Evolutionary conservation across 2,888 invertebrate genomes (phyloP).

Genomic region (Stratiomys singularior): DNA sequence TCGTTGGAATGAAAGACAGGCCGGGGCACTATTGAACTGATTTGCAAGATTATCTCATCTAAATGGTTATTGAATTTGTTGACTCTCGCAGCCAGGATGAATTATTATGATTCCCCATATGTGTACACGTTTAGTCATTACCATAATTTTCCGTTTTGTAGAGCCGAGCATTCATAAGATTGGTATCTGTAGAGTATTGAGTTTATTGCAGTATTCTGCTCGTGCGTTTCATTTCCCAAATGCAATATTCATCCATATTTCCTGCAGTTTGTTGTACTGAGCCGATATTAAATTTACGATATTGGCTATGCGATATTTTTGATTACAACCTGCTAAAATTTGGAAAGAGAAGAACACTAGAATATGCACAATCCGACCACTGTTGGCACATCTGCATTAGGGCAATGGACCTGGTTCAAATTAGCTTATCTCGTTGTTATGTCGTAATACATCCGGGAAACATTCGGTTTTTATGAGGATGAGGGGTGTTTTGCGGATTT

Average conservation of each 20-base stretch:
- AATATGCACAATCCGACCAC: not conserved
- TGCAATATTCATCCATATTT: conserved; percentile 3
- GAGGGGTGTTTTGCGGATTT: conserved; percentile 1
- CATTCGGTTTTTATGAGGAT: not conserved
- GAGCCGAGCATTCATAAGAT: conserved; percentile 26
- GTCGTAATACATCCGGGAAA: conserved; percentile 25
- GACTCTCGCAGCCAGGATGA: not conserved
- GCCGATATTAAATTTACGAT: conserved; percentile 39
- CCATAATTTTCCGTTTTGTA: conserved; percentile 39
- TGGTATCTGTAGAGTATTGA: conserved; percentile 17
- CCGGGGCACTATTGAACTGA: not conserved
- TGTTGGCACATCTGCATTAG: conserved; percentile 42
- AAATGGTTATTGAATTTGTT: conserved; percentile 46
- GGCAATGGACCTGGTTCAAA: conserved; percentile 18
- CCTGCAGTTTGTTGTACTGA: not conserved
- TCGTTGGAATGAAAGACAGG: conserved; percentile 18
- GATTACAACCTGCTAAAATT: not conserved
- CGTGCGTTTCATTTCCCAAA: not conserved
- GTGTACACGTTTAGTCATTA: not conserved
- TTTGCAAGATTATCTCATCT: conserved; percentile 41
- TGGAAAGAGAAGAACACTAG: not conserved
- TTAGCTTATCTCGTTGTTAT: conserved; percentile 42
- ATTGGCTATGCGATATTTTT: conserved; percentile 27
- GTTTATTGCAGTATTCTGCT: no score
- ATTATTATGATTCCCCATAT: not conserved